Evolutionary conservation across 23 tunicate genomes (phyloP).

Genomic region (Trididemnum clinides): DNA sequence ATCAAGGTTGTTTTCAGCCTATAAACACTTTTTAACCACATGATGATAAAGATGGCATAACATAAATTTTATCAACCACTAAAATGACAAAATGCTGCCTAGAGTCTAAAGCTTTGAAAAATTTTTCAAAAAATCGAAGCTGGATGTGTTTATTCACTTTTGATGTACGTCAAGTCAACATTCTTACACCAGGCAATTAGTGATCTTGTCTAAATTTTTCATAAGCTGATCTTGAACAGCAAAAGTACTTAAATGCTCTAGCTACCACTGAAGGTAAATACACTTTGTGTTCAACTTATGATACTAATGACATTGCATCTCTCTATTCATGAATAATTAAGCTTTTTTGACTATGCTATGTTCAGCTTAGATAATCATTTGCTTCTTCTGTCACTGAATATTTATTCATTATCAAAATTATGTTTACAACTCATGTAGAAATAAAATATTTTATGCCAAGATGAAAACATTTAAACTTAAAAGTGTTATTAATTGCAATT

Average conservation of each 20-base stretch:
- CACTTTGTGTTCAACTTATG: too few species aligned
- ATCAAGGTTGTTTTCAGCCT: too few species aligned
- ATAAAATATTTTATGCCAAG: too few species aligned
- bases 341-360: background rate
- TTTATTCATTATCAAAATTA: background rate
- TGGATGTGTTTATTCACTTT: background rate
- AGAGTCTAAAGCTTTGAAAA: background rate
- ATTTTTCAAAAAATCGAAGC: background rate
- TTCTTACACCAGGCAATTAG: background rate
- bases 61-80: background rate
- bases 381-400: background rate
- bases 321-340: background rate
- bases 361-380: background rate
- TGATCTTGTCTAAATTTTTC: background rate
- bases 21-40: too few species aligned
- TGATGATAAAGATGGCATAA: too few species aligned
- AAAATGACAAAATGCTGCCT: background rate
- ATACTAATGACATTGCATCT: background rate
- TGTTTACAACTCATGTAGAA: too few species aligned
- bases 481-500: too few species aligned
- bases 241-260: background rate
- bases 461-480: too few species aligned
- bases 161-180: background rate
- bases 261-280: too few species aligned
- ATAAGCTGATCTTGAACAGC: background rate